phyloP scores from a whole-genome alignment of 1,140 invertebrate species.

The Cataglyphis hispanica region DNA sequence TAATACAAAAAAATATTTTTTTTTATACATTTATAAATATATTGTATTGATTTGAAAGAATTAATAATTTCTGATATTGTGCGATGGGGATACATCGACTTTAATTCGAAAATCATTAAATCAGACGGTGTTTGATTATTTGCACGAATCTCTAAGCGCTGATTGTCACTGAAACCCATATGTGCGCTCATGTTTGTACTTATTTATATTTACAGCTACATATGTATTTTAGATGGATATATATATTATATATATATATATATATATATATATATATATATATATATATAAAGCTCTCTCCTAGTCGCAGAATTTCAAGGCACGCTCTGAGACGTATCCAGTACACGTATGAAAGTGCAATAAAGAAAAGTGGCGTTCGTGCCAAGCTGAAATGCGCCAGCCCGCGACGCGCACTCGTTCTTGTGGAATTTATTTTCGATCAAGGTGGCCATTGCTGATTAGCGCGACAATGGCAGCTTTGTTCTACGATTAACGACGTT shows the following conservation, averaged over 20 bases:
- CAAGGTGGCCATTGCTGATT: conserved; percentile 76
- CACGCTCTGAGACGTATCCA: conserved; percentile 64
- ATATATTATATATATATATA: no score
- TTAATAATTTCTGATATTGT: background rate
- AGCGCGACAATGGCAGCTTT: conserved; percentile 76
- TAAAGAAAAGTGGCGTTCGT: conserved; percentile 78
- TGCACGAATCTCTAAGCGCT: conserved; percentile 1
- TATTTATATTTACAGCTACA: conserved; percentile 65
- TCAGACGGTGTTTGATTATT: background rate
- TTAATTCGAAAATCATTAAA: conserved; percentile 23
- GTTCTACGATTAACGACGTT: conserved; percentile 77
- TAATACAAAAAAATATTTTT: background rate
- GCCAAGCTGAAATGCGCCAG: conserved; percentile 58
- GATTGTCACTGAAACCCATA: conserved; percentile 33
- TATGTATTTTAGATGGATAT: conserved; percentile 64
- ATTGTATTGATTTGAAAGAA: background rate
- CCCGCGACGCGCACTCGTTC: conserved; percentile 35
- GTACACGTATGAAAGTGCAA: conserved; percentile 76
- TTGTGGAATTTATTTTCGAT: conserved; percentile 76
- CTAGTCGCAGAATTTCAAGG: conserved; percentile 69
- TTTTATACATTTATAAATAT: background rate
- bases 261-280: no score
- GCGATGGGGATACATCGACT: background rate
- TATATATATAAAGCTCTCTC: background rate
- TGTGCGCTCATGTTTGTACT: conserved; percentile 8